phyloP scores from a whole-genome alignment of 2,888 invertebrate genomes.

The Copidosoma aretas region DNA sequence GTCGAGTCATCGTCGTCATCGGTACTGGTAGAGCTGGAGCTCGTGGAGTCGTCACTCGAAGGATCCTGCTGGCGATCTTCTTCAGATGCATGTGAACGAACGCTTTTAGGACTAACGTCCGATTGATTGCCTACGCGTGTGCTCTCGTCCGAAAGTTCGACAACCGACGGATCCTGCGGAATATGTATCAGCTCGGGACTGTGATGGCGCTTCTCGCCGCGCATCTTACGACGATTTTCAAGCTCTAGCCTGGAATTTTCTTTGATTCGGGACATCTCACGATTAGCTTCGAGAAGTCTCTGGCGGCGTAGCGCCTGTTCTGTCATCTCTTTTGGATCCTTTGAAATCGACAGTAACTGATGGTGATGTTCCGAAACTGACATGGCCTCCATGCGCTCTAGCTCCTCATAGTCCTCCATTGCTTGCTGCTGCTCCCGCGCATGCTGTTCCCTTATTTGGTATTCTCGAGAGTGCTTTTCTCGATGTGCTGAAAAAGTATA shows the following conservation, averaged over 20 bases:
- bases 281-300: constrained; percentile 58
- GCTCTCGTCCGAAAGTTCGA: constrained; percentile 59
- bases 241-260: constrained; percentile 77
- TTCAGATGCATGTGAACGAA: constrained; percentile 17
- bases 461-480: not conserved
- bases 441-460: constrained; percentile 45
- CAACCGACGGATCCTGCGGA: constrained; percentile 53
- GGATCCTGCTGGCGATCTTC: constrained; percentile 2
- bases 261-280: constrained; percentile 80
- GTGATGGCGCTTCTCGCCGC: constrained; percentile 63
- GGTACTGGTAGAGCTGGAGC: constrained; percentile 65
- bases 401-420: constrained; percentile 59
- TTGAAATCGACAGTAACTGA: constrained; percentile 40
- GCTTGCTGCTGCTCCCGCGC: constrained; percentile 54
- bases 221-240: constrained; percentile 71
- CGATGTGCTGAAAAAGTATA: not conserved
- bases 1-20: constrained; percentile 58
- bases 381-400: constrained; percentile 50
- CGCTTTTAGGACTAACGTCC: constrained; percentile 51
- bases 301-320: constrained; percentile 59
- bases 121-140: constrained; percentile 49
- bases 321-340: constrained; percentile 59
- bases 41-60: constrained; percentile 43
- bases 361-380: not conserved
- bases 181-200: constrained; percentile 52